These are phyloP conservation scores for Orbicella faveolata DNA, from an alignment of 64 coral and sea anemone genomes.

Conservation along the genomic window DNA sequence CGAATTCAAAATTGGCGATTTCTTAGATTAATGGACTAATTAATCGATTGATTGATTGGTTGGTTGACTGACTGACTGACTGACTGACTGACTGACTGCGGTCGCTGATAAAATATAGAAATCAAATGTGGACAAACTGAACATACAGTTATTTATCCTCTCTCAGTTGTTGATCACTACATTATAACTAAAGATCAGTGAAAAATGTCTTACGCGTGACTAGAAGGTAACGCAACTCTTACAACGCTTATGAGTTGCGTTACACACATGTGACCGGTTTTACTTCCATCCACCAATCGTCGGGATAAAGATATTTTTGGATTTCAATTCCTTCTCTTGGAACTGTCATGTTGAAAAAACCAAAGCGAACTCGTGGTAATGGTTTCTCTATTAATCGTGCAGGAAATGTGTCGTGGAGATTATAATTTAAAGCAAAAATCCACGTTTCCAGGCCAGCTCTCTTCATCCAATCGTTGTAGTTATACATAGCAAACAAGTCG, in stretches of 20 bases:
- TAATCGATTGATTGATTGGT: no score
- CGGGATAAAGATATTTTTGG: neutral
- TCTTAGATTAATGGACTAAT: no score
- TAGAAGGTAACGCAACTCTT: neutral
- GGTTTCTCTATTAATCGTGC: slow-evolving; percentile 15
- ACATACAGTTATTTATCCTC: no score
- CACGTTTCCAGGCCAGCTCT: neutral
- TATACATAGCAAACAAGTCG: slow-evolving; percentile 17
- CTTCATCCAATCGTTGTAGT: slow-evolving; percentile 23
- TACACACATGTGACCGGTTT: slow-evolving; percentile 4
- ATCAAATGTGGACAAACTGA: no score
- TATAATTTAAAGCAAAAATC: slow-evolving; percentile 15
- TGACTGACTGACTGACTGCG: no score
- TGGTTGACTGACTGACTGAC: no score
- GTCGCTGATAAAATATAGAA: no score
- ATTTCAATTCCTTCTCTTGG: slow-evolving; percentile 17
- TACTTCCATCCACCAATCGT: slow-evolving; percentile 9
- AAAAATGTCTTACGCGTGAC: no score
- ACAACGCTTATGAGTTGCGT: neutral
- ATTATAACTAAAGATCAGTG: no score
- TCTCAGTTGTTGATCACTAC: no score
- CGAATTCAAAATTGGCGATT: no score
- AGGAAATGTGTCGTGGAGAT: slow-evolving; percentile 11
- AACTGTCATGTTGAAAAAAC: neutral
- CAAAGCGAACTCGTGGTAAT: neutral